These are phyloP conservation scores for Phyto melanocephala DNA, from an alignment of 2,888 invertebrate genomes.

Conservation along the genomic window DNA sequence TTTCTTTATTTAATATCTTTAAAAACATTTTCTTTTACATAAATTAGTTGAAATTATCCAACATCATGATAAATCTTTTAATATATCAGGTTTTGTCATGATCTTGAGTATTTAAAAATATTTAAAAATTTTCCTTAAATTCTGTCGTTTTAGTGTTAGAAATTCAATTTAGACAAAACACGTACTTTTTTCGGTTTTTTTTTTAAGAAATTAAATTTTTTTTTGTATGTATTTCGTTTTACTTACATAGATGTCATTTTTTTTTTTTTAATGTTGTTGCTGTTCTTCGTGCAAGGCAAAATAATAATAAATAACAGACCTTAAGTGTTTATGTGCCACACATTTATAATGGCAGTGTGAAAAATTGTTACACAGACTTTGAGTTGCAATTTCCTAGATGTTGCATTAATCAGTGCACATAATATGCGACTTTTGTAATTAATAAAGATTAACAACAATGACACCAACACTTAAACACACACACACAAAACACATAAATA, in stretches of 20 bases:
- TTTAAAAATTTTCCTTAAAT: background rate
- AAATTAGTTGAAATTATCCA: no score
- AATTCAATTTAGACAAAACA: background rate
- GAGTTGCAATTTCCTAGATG: constrained; percentile 61
- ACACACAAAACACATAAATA: background rate
- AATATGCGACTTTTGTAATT: constrained; percentile 74
- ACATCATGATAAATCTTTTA: no score
- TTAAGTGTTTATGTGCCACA: constrained; percentile 60
- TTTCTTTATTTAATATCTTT: no score
- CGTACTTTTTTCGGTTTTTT: background rate
- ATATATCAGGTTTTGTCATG: no score
- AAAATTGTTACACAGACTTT: constrained; percentile 60
- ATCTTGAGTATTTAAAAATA: background rate
- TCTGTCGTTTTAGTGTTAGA: background rate
- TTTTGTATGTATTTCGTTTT: no score
- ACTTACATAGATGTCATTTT: no score
- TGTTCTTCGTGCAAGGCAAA: constrained; percentile 31
- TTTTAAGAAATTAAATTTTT: no score
- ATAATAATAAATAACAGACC: constrained; percentile 52
- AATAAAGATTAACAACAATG: constrained; percentile 75
- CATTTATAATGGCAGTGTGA: constrained; percentile 59
- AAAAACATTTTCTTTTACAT: no score
- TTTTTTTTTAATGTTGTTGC: background rate
- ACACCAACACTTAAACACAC: constrained; percentile 13
- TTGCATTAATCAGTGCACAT: constrained; percentile 66